phyloP scores from a whole-genome alignment of 2,113 vertebrate genomes.

The Meles meles region DNA sequence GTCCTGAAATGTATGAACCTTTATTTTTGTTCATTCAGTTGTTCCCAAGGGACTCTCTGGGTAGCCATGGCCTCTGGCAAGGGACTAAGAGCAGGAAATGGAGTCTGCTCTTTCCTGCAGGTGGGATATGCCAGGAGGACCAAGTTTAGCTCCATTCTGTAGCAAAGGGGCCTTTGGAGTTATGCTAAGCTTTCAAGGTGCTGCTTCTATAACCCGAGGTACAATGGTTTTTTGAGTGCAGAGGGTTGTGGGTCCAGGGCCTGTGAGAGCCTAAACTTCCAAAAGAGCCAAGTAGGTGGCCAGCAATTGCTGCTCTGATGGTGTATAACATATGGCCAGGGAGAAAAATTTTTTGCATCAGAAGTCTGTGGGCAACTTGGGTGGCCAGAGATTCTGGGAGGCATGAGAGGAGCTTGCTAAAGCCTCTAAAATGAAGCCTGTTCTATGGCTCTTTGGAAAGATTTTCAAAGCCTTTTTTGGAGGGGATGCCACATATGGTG shows the following conservation, averaged over 20 bases:
- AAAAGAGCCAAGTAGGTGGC: neutral
- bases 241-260: neutral
- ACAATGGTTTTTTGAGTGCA: neutral
- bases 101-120: neutral
- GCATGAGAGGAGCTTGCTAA: neutral
- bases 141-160: neutral
- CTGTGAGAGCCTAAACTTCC: neutral
- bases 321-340: neutral
- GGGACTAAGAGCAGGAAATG: neutral
- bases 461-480: neutral
- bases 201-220: neutral
- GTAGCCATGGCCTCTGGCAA: neutral
- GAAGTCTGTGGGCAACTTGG: neutral
- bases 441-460: neutral
- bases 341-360: neutral
- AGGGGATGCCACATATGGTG: neutral
- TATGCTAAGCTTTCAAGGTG: neutral
- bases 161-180: neutral
- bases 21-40: neutral
- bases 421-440: neutral
- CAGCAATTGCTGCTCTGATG: neutral
- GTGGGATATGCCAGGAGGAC: neutral
- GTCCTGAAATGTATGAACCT: neutral
- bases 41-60: neutral
- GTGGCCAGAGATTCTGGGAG: neutral